Evolutionary conservation across 2,888 invertebrate genomes (phyloP), one percentile per base, ranked within the genome.

Genomic region (Dicycla oo): DNA sequence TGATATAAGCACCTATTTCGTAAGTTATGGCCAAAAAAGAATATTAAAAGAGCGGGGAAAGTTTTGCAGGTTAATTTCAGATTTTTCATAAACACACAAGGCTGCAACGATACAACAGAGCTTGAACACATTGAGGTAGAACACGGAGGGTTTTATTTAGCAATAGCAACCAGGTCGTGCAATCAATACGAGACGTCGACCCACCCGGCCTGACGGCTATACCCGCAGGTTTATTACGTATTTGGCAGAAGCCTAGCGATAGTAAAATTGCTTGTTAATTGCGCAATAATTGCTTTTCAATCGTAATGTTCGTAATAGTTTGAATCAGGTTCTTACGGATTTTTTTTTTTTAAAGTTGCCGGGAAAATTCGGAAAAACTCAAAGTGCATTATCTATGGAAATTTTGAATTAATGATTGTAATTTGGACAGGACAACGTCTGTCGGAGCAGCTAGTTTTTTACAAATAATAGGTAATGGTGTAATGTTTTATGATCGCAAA

Each of bases 161-260:
- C 57, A 74, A 45, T 60, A 69, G 74, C 68, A 73, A 81, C 70
- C 77, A 63, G 86, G 86, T 84, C 86, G 82, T 54, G 65, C 69
- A 84, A 88, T 87, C 88, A 80, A 88, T 88, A 78, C 53, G 57
- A 73, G 54, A 45, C 62, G 57, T 10, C 61, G 63, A 40, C 65
- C 61, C 80, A 1, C 23, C 15, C 77, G 20, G 34, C 34, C 66
- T 45, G 54, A 51, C 62, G 40, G 23, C 53, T 11, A 30, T 15
- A n/a, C 51, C 7, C 51, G 8, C n/a, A n/a, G n/a, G n/a, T n/a
- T n/a, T n/a, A n/a, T n/a, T n/a, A n/a, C n/a, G n/a, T n/a, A n/a
- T n/a, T n/a, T n/a, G n/a, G n/a, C n/a, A n/a, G n/a, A n/a, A n/a
- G n/a, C n/a, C n/a, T n/a, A n/a, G n/a, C n/a, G n/a, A n/a, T n/a